Percentiles rank a stretch among this genome's conserved stretches.
Evolutionary conservation across 2,113 vertebrate species (phyloP).

Genomic region (Petrocephalus microphthalmus): DNA sequence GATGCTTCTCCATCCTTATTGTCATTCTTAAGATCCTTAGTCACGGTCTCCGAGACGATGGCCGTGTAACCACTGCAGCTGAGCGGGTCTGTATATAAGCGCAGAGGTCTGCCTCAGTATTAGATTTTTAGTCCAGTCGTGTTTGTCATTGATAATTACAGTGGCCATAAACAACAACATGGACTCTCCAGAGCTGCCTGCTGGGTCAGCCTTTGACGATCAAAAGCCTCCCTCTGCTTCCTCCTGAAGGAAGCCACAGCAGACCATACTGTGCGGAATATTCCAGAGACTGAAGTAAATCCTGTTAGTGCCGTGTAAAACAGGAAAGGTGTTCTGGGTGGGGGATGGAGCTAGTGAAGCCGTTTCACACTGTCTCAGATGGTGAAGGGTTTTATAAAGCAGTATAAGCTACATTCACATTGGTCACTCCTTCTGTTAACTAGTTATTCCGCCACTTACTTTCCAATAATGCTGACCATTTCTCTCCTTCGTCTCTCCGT

Average conservation of each 20-base stretch:
- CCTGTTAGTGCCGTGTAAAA: not conserved
- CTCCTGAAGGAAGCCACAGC: not conserved
- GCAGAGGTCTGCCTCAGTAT: not conserved
- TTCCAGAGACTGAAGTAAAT: not conserved
- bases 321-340: not conserved
- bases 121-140: not conserved
- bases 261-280: not conserved
- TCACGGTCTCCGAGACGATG: not conserved
- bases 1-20: not conserved
- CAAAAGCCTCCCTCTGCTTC: not conserved
- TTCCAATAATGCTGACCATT: no score
- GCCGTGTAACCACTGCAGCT: not conserved
- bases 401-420: not conserved
- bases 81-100: not conserved
- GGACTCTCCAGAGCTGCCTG: not conserved
- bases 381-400: not conserved
- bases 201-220: not conserved
- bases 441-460: no score
- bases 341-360: not conserved
- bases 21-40: not conserved
- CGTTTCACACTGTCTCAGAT: not conserved
- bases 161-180: not conserved
- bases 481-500: no score
- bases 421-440: not conserved
- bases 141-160: not conserved